Percentiles rank a stretch among this genome's conserved stretches.
Evolutionary conservation across 2,888 invertebrate genomes (phyloP).

Genomic region (Pseudococcus viburni): DNA sequence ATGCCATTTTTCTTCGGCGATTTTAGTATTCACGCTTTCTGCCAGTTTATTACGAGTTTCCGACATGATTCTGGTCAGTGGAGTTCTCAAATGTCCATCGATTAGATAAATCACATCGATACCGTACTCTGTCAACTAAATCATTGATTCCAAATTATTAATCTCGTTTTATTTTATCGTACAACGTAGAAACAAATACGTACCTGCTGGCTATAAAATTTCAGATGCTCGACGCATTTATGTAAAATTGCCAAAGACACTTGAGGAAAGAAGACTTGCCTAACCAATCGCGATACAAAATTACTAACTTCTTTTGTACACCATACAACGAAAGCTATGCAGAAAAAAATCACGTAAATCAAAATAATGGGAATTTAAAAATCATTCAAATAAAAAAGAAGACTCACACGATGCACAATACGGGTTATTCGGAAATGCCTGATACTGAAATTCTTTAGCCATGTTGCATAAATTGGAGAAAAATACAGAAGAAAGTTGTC

Average conservation of each 20-base stretch:
- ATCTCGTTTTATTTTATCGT: no score
- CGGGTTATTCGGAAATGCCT: slow-evolving; percentile 85
- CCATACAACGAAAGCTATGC: slow-evolving; percentile 89
- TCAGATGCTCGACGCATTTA: slow-evolving; percentile 87
- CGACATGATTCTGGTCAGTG: slow-evolving; percentile 82
- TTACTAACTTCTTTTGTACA: slow-evolving; percentile 86
- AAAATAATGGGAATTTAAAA: not conserved
- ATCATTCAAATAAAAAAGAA: not conserved
- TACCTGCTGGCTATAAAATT: slow-evolving; percentile 81
- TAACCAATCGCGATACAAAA: slow-evolving; percentile 85
- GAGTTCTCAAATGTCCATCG: slow-evolving; percentile 85
- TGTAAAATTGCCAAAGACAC: slow-evolving; percentile 86
- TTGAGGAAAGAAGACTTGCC: slow-evolving; percentile 92
- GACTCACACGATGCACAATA: slow-evolving; percentile 74
- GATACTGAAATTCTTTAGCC: slow-evolving; percentile 79
- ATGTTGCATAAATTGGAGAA: slow-evolving; percentile 86
- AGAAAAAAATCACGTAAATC: not conserved
- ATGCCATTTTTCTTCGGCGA: slow-evolving; percentile 88
- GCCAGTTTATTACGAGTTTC: slow-evolving; percentile 86
- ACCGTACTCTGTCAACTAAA: slow-evolving; percentile 78
- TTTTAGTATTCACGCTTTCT: slow-evolving; percentile 84
- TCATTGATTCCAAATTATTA: not conserved
- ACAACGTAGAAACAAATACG: not conserved
- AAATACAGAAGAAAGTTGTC: slow-evolving; percentile 86
- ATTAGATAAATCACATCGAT: slow-evolving; percentile 93